A percentile compares a stretch with the other conserved stretches of the same genome.
These are phyloP conservation scores for Arbacia lixula DNA, from an alignment of 53 echinoderm and acorn worm species.

Conservation along the genomic window DNA sequence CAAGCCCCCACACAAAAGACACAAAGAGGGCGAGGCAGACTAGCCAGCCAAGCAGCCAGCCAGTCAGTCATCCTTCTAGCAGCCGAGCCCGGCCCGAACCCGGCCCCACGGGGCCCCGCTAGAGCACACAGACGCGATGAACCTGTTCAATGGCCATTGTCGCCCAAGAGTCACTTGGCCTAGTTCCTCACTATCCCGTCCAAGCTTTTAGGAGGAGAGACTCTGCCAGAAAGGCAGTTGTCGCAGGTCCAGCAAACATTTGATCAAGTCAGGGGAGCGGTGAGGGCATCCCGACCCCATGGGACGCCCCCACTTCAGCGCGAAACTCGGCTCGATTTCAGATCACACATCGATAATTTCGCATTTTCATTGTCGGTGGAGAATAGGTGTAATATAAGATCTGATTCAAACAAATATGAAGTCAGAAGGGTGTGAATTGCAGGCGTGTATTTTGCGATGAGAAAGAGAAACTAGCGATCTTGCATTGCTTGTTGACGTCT, in stretches of 20 bases:
- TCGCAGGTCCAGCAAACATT: constrained; percentile 48
- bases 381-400: constrained; percentile 21
- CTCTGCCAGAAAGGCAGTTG: constrained; percentile 53
- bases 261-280: constrained; percentile 6
- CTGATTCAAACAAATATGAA: constrained; percentile 33
- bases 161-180: constrained; percentile 39
- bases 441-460: too few relatives aligned
- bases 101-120: too few relatives aligned
- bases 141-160: neutral
- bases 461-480: too few relatives aligned
- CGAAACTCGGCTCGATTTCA: constrained; percentile 22
- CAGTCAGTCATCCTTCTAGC: neutral
- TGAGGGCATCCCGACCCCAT: neutral
- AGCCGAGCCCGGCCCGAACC: too few relatives aligned
- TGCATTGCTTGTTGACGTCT: too few relatives aligned
- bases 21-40: neutral
- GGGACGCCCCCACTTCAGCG: neutral
- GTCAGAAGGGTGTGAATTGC: too few relatives aligned
- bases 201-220: constrained; percentile 7
- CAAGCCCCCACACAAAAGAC: too few relatives aligned
- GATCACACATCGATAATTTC: constrained; percentile 7
- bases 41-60: neutral
- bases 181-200: neutral
- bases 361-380: constrained; percentile 21
- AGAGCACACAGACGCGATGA: too few relatives aligned